These are phyloP conservation scores for Sarcoramphus papa DNA, from an alignment of 2,797 vertebrate genomes.

Conservation along the genomic window DNA sequence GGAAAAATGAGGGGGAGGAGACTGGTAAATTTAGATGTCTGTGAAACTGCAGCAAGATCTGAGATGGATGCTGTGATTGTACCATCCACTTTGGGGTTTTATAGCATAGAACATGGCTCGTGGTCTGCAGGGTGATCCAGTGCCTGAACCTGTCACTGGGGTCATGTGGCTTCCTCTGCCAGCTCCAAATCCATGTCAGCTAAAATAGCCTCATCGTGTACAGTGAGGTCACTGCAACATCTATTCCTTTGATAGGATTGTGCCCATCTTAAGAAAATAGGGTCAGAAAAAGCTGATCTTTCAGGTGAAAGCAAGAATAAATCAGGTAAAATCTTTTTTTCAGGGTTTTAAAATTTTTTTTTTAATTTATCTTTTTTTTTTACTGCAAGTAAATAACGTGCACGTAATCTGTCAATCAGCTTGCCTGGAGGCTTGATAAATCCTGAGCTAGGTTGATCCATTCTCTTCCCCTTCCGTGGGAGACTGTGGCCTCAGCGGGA, in stretches of 20 bases:
- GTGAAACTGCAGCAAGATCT: neutral
- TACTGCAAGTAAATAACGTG: neutral
- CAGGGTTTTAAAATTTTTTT: fast-evolving
- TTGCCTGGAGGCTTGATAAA: neutral
- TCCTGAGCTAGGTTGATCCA: neutral
- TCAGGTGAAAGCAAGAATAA: neutral
- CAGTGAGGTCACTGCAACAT: neutral
- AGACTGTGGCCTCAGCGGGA: neutral
- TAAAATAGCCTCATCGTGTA: neutral
- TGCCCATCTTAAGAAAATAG: neutral
- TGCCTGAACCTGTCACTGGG: neutral
- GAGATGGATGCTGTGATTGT: neutral
- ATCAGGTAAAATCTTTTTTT: neutral
- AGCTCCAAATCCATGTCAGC: neutral
- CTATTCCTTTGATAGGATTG: neutral
- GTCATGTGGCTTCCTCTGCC: neutral
- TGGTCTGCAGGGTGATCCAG: neutral
- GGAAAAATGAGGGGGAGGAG: neutral
- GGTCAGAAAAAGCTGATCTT: neutral
- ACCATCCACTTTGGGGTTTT: fast-evolving
- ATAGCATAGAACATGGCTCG: neutral
- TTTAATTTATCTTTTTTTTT: neutral
- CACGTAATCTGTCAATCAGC: neutral
- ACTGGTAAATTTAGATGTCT: neutral
- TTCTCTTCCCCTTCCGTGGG: neutral